These are phyloP conservation scores for Macquaria australasica DNA, from an alignment of 2,113 vertebrate species.

Conservation along the genomic window DNA sequence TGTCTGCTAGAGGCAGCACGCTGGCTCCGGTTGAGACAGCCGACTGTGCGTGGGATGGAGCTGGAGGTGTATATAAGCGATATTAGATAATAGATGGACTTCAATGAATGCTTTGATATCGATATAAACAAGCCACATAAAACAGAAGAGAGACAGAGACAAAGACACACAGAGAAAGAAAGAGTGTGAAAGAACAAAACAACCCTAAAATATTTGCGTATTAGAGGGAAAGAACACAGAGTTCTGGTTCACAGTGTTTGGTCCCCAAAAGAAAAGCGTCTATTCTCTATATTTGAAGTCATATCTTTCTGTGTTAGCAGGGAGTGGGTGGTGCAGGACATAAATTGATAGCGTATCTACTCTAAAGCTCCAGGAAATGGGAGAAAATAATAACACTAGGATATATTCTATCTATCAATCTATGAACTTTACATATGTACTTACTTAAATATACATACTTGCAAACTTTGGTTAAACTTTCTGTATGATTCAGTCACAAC, in stretches of 20 bases:
- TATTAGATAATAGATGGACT: constrained; percentile 63
- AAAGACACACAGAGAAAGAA: constrained; percentile 23
- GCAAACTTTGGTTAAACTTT: neutral
- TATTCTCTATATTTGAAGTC: constrained; percentile 51
- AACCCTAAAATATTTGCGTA: constrained; percentile 28
- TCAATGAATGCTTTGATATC: constrained; percentile 70
- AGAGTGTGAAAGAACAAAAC: constrained; percentile 25
- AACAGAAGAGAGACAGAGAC: constrained; percentile 36
- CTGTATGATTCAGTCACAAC: neutral
- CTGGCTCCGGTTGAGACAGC: constrained; percentile 58
- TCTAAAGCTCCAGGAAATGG: constrained; percentile 18
- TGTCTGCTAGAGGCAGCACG: constrained; percentile 58
- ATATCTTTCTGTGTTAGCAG: constrained; percentile 28
- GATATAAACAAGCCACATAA: constrained; percentile 60
- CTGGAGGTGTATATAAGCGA: constrained; percentile 64
- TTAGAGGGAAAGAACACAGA: constrained; percentile 49
- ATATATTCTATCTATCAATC: constrained; percentile 6
- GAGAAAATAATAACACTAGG: constrained; percentile 1
- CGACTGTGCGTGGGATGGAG: constrained; percentile 60
- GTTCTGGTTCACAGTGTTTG: constrained; percentile 35
- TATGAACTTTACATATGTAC: neutral
- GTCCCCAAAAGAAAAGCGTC: constrained; percentile 35
- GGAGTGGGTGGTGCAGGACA: constrained; percentile 47
- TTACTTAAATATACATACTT: neutral
- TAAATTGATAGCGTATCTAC: constrained; percentile 53